These are phyloP conservation scores for Cebidichthys violaceus DNA, from an alignment of 2,113 vertebrate genomes.

Conservation along the genomic window DNA sequence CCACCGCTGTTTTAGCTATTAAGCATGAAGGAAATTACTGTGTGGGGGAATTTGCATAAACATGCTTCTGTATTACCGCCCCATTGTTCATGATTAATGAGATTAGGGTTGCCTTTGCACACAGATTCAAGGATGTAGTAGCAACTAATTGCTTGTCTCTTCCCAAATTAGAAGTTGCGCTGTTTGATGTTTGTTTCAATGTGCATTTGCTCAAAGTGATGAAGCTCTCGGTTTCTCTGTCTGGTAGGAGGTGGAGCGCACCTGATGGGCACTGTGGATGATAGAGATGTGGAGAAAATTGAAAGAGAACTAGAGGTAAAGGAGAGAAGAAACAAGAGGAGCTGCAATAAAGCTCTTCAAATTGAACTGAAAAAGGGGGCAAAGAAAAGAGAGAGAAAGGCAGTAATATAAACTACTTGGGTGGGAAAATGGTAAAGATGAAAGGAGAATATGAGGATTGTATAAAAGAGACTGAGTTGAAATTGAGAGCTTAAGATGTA, in stretches of 20 bases:
- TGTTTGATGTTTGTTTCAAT: constrained; percentile 67
- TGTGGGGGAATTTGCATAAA: constrained; percentile 77
- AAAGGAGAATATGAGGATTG: constrained; percentile 10
- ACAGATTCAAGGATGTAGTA: constrained; percentile 70
- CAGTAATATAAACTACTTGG: constrained; percentile 10
- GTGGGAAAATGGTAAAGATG: constrained; percentile 13
- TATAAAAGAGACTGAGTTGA: constrained; percentile 2
- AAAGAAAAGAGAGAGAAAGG: background rate
- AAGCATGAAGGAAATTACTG: constrained; percentile 68
- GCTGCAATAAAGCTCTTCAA: constrained; percentile 33
- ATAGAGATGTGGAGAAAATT: constrained; percentile 45
- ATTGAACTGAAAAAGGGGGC: constrained; percentile 14
- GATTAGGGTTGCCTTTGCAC: constrained; percentile 68
- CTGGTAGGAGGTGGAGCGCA: background rate
- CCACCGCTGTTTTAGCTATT: constrained; percentile 63
- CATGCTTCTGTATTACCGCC: constrained; percentile 71
- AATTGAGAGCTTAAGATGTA: constrained; percentile 8
- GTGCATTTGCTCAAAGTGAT: constrained; percentile 49
- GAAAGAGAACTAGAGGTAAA: constrained; percentile 3
- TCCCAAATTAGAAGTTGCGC: constrained; percentile 72
- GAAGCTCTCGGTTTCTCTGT: constrained; percentile 2
- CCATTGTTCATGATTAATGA: constrained; percentile 81
- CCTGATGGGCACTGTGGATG: constrained; percentile 25
- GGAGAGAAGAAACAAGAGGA: constrained; percentile 16
- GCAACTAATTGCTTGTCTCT: constrained; percentile 77